Evolutionary conservation across 2,113 vertebrate genomes (phyloP).

Genomic region (Chionis minor): DNA sequence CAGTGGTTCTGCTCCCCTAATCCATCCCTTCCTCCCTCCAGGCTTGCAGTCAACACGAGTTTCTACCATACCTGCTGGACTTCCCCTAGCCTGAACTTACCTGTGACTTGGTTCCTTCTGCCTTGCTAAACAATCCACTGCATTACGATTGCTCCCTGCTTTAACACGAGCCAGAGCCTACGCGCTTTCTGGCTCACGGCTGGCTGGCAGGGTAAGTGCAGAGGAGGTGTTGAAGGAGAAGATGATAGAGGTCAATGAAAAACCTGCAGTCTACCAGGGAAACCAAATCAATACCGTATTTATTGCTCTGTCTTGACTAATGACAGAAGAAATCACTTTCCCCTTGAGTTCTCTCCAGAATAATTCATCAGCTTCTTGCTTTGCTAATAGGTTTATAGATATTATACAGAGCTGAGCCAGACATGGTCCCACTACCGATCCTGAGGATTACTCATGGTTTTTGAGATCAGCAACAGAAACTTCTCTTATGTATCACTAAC

Average conservation of each 20-base stretch:
- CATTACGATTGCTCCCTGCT: background rate
- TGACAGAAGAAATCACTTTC: background rate
- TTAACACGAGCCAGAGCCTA: background rate
- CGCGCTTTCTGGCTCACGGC: rapidly evolving
- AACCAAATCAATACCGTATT: background rate
- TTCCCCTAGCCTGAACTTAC: background rate
- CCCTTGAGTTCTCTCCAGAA: background rate
- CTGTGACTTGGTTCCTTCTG: background rate
- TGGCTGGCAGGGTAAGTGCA: background rate
- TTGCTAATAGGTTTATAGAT: background rate
- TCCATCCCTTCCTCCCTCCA: background rate
- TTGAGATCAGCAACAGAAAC: background rate
- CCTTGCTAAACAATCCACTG: background rate
- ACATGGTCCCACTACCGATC: background rate
- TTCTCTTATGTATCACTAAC: background rate
- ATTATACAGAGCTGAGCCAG: background rate
- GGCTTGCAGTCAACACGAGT: background rate
- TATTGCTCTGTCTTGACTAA: background rate
- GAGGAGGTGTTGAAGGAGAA: background rate
- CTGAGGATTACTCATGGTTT: background rate
- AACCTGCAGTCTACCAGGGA: background rate
- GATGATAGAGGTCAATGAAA: background rate
- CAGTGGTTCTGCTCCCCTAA: background rate
- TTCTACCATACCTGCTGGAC: background rate
- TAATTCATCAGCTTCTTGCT: background rate